A percentile compares a stretch with the other conserved stretches of the same genome.
phyloP scores from a whole-genome alignment of 2,797 vertebrate species.

The Falco rusticolus region DNA sequence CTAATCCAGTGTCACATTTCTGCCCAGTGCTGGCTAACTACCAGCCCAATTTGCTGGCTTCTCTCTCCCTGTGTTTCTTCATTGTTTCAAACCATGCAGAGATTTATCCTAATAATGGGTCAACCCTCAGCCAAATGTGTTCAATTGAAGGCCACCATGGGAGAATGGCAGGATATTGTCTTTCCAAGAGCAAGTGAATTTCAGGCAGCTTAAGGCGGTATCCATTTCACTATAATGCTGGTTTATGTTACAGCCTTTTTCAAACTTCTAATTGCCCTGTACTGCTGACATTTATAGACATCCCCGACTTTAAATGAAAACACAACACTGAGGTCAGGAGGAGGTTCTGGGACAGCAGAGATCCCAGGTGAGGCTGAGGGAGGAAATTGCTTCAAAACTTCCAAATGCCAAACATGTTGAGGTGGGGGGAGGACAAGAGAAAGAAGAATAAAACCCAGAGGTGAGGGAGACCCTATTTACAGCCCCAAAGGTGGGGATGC shows the following conservation, averaged over 20 bases:
- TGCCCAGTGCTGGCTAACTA: conserved; percentile 72
- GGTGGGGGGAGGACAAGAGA: not conserved
- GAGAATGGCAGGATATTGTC: conserved; percentile 86
- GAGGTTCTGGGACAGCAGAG: conserved; percentile 80
- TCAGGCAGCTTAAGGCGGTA: conserved; percentile 82
- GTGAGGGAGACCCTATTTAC: conserved; percentile 60
- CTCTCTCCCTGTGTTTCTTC: conserved; percentile 74
- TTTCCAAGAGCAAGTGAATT: conserved; percentile 86
- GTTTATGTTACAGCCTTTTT: conserved; percentile 87
- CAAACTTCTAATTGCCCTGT: conserved; percentile 85
- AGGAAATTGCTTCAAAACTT: conserved; percentile 81
- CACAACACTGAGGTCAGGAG: conserved; percentile 83
- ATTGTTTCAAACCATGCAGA: conserved; percentile 79
- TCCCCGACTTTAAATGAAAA: conserved; percentile 84
- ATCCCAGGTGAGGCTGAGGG: conserved; percentile 80
- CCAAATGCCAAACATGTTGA: conserved; percentile 76
- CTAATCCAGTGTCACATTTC: conserved; percentile 81
- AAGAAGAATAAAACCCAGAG: conserved; percentile 50
- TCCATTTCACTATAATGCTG: conserved; percentile 86
- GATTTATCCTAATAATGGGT: conserved; percentile 83
- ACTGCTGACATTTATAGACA: conserved; percentile 86
- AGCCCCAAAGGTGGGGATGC: conserved; percentile 50
- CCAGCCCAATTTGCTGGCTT: conserved; percentile 79
- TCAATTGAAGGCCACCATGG: conserved; percentile 85
- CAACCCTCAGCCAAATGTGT: conserved; percentile 81